Conservation (phyloP, 53 echinoderm and acorn worm genomes). For the Holothuria scabra region DNA sequence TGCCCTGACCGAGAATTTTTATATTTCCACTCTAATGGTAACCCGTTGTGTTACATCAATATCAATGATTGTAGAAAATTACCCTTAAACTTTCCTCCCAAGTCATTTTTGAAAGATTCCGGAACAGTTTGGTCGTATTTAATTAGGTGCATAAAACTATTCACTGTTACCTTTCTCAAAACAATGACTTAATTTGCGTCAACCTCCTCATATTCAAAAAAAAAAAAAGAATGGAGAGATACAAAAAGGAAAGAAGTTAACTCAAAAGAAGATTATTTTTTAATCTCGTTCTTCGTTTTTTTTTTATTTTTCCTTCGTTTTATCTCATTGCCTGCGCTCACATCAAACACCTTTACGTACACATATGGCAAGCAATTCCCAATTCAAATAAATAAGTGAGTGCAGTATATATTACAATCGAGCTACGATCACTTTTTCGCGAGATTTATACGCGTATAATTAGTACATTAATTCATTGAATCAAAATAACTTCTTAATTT, state of each 20-base stretch:
- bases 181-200: too few species aligned
- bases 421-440: not conserved
- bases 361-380: constrained; percentile 53
- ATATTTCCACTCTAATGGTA: too few species aligned
- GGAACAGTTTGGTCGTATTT: too few species aligned
- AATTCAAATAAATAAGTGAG: constrained; percentile 48
- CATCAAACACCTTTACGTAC: constrained; percentile 43
- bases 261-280: constrained; percentile 13
- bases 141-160: too few species aligned
- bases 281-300: constrained; percentile 13
- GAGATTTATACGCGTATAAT: constrained; percentile 43
- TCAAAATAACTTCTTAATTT: constrained; percentile 16
- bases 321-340: constrained; percentile 24
- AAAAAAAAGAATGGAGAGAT: not conserved
- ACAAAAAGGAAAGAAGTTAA: not conserved
- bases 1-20: too few species aligned
- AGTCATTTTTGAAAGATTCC: too few species aligned
- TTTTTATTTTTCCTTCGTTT: constrained; percentile 1
- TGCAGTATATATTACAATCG: constrained; percentile 30
- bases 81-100: too few species aligned
- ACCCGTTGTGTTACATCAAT: too few species aligned
- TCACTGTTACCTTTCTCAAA: too few species aligned
- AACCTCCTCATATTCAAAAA: too few species aligned
- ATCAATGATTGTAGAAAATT: too few species aligned
- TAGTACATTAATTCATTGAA: constrained; percentile 50